These are phyloP conservation scores for Otocyon megalotis DNA, from an alignment of 2,113 vertebrate genomes.

Conservation along the genomic window DNA sequence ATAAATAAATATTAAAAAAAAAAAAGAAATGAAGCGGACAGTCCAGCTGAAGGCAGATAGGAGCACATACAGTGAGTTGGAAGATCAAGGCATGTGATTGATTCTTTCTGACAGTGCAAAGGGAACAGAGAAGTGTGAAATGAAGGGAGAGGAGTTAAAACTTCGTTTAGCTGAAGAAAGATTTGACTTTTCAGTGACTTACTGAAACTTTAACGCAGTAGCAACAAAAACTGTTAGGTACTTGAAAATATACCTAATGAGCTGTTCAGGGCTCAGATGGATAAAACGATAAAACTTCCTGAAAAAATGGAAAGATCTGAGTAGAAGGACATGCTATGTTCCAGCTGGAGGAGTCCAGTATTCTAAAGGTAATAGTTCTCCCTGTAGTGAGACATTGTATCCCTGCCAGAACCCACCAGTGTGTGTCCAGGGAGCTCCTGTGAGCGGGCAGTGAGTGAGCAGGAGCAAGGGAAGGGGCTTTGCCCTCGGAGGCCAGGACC, in stretches of 20 bases:
- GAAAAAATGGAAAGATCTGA: not conserved
- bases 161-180: not conserved
- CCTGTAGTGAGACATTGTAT: not conserved
- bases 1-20: no score
- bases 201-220: not conserved
- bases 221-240: not conserved
- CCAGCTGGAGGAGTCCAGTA: not conserved
- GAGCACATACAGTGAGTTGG: accelerated
- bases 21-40: not conserved
- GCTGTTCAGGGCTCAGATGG: no score
- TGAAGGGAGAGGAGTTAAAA: not conserved
- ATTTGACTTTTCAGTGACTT: no score
- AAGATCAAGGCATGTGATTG: not conserved
- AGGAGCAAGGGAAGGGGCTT: not conserved
- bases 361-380: not conserved
- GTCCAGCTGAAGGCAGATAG: not conserved
- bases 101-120: not conserved
- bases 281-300: no score
- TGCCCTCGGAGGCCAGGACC: not conserved
- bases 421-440: accelerated
- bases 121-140: not conserved
- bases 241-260: no score
- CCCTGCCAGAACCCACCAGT: not conserved
- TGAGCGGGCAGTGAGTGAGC: not conserved
- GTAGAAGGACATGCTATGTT: not conserved